These are phyloP conservation scores for Zaprionus africanus DNA, from an alignment of 1,140 invertebrate species.

Conservation along the genomic window DNA sequence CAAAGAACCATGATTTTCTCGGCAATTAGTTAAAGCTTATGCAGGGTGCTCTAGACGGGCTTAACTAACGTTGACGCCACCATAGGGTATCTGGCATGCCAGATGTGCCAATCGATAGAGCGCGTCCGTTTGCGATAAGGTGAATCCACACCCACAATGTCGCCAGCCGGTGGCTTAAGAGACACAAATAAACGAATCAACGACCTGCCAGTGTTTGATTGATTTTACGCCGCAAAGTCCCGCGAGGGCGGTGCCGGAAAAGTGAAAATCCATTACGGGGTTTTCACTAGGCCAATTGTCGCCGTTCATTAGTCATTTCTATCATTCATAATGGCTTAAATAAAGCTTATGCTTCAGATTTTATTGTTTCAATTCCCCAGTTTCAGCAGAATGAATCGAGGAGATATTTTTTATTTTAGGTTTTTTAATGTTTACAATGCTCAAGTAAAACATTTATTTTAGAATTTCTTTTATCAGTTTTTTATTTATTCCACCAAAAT, in stretches of 20 bases:
- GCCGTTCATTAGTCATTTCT: not conserved
- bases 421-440: no score
- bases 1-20: conserved; percentile 61
- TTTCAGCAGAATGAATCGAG: no score
- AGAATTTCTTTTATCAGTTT: no score
- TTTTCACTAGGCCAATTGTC: not conserved
- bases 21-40: conserved; percentile 79
- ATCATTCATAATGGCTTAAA: not conserved
- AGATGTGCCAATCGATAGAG: conserved; percentile 63
- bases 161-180: conserved; percentile 53
- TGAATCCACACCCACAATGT: conserved; percentile 31
- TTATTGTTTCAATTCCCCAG: not conserved
- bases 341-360: not conserved
- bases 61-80: conserved; percentile 37
- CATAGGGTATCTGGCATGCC: conserved; percentile 53
- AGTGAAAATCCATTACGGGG: not conserved
- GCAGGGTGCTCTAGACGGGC: conserved; percentile 49
- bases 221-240: conserved; percentile 46
- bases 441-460: no score
- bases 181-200: conserved; percentile 7
- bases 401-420: no score
- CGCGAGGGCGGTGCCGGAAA: not conserved
- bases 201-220: conserved; percentile 78
- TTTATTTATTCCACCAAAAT: no score
- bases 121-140: conserved; percentile 58